A percentile compares a stretch with the other conserved stretches of the same genome.
Conservation (phyloP, 2,113 vertebrate species). For the Paradisaea rubra region DNA sequence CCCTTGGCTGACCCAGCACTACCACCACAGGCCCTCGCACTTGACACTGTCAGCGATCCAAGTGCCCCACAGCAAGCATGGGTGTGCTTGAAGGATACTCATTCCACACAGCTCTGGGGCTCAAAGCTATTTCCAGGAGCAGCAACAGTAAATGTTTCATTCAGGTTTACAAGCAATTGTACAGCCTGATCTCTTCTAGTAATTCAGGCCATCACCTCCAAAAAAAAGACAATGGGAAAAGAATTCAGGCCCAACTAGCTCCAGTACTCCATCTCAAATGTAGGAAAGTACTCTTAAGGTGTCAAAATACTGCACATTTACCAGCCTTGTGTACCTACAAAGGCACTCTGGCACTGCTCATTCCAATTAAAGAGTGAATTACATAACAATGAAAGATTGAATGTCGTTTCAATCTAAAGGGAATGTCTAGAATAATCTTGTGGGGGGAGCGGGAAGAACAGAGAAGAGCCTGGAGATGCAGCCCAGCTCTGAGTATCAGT, state of each 20-base stretch:
- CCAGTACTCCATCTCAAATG: not conserved
- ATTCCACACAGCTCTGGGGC: not conserved
- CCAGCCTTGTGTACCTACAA: not conserved
- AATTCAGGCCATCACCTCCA: not conserved
- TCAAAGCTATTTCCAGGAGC: not conserved
- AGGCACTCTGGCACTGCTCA: not conserved
- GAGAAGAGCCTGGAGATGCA: not conserved
- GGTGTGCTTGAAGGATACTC: not conserved
- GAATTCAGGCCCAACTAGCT: not conserved
- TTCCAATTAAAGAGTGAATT: not conserved
- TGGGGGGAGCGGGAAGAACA: rapidly evolving
- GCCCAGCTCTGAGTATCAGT: constrained; percentile 41
- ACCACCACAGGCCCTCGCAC: not conserved
- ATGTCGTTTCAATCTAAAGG: not conserved
- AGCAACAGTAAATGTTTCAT: not conserved
- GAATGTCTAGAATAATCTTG: not conserved
- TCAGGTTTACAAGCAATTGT: not conserved
- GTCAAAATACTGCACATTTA: not conserved
- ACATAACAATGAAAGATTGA: not conserved
- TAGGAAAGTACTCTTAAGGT: not conserved
- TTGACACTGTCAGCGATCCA: not conserved
- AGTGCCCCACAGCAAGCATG: rapidly evolving
- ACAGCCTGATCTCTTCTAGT: not conserved
- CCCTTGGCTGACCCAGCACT: not conserved
- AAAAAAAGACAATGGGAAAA: rapidly evolving